Evolutionary conservation across 2,113 vertebrate species (phyloP).

Genomic region (Leptosomus discolor): DNA sequence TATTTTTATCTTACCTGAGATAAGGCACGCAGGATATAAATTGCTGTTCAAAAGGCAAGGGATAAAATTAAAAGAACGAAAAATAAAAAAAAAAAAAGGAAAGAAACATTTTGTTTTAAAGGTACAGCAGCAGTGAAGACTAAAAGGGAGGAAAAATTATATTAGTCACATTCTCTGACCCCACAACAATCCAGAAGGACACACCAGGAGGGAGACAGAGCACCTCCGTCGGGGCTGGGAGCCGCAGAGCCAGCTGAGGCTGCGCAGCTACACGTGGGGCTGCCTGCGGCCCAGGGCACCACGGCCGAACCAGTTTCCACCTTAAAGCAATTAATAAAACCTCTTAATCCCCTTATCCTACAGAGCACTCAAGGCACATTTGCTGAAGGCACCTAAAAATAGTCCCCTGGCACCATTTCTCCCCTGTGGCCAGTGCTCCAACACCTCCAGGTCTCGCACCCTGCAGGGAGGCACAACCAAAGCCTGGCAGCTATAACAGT

Average conservation of each 20-base stretch:
- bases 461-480: not conserved
- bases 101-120: not conserved
- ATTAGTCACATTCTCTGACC: not conserved
- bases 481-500: not conserved
- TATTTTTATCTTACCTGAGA: conserved; percentile 43
- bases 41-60: not conserved
- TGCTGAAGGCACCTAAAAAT: not conserved
- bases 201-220: not conserved
- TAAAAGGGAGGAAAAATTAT: not conserved
- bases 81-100: not conserved
- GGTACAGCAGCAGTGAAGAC: not conserved
- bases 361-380: not conserved
- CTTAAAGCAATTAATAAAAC: not conserved
- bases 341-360: not conserved
- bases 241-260: not conserved
- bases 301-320: not conserved
- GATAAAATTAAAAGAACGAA: not conserved
- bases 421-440: accelerated
- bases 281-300: not conserved
- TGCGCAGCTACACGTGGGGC: not conserved
- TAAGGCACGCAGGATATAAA: conserved; percentile 27
- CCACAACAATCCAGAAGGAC: not conserved
- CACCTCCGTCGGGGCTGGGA: not conserved
- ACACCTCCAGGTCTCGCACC: not conserved
- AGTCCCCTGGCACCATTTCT: not conserved